Conservation (phyloP, 2,797 vertebrate genomes). For the Channallabes apus region DNA sequence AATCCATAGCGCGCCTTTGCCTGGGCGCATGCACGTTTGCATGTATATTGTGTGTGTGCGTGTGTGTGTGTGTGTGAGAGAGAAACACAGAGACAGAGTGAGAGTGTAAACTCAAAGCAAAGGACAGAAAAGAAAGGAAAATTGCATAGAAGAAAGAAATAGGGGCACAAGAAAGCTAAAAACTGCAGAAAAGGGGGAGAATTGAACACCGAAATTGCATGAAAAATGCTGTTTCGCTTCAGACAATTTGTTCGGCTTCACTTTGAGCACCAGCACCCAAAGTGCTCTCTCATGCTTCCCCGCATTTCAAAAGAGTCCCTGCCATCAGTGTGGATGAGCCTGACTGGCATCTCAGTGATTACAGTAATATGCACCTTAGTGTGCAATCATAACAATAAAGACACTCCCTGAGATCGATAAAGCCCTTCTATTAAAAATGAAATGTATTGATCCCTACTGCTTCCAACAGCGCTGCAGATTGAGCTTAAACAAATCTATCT, state of each 20-base stretch:
- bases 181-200: constrained; percentile 38
- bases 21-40: constrained; percentile 21
- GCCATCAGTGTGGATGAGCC: constrained; percentile 53
- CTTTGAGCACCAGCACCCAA: constrained; percentile 50
- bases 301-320: constrained; percentile 37
- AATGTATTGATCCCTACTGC: constrained; percentile 72
- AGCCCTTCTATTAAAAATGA: constrained; percentile 74
- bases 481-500: constrained; percentile 67
- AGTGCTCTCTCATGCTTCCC: constrained; percentile 26
- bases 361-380: constrained; percentile 71
- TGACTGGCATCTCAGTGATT: constrained; percentile 65
- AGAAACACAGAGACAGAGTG: not conserved
- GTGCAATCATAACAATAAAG: constrained; percentile 62
- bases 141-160: constrained; percentile 28
- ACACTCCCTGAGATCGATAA: constrained; percentile 66
- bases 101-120: constrained; percentile 16
- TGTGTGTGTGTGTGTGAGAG: constrained; percentile 12
- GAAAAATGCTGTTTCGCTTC: constrained; percentile 54
- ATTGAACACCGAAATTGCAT: constrained; percentile 44
- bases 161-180: constrained; percentile 21
- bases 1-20: constrained; percentile 48
- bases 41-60: constrained; percentile 16
- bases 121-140: constrained; percentile 21
- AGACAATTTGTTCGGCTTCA: constrained; percentile 52
- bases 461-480: constrained; percentile 69